phyloP scores from a whole-genome alignment of 2,113 vertebrate species.

The Prunella fulvescens region DNA sequence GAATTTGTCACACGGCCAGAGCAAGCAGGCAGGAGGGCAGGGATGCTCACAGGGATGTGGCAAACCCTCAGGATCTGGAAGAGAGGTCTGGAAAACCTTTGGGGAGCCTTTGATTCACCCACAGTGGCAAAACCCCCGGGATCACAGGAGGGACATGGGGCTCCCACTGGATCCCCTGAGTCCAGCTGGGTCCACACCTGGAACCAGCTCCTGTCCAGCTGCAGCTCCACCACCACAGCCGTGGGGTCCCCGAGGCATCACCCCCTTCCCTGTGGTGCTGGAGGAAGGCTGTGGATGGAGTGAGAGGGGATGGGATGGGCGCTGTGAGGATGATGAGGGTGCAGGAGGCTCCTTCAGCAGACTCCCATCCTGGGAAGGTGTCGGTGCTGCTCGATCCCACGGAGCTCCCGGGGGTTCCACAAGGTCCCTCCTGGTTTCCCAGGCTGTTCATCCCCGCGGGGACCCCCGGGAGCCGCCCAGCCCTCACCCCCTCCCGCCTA shows the following conservation, averaged over 20 bases:
- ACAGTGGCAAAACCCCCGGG: not conserved
- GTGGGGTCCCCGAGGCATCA: rapidly evolving
- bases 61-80: not conserved
- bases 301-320: not conserved
- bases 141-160: rapidly evolving
- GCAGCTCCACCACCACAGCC: not conserved
- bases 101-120: not conserved
- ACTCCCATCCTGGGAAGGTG: rapidly evolving
- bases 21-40: not conserved
- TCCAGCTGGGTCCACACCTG: rapidly evolving
- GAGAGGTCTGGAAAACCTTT: not conserved
- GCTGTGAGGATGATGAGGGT: not conserved
- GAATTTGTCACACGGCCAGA: rapidly evolving
- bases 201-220: rapidly evolving
- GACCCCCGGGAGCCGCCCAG: not conserved
- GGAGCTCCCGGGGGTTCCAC: rapidly evolving
- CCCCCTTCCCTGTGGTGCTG: not conserved
- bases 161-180: rapidly evolving
- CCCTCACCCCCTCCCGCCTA: constrained; percentile 27
- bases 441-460: rapidly evolving
- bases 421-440: rapidly evolving
- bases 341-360: not conserved
- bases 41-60: not conserved
- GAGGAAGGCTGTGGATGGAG: not conserved
- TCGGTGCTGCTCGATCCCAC: not conserved